Evolutionary conservation across 2,888 invertebrate species (phyloP), one percentile per base, ranked within the genome.

Genomic region (Eremobia ochroleuca): DNA sequence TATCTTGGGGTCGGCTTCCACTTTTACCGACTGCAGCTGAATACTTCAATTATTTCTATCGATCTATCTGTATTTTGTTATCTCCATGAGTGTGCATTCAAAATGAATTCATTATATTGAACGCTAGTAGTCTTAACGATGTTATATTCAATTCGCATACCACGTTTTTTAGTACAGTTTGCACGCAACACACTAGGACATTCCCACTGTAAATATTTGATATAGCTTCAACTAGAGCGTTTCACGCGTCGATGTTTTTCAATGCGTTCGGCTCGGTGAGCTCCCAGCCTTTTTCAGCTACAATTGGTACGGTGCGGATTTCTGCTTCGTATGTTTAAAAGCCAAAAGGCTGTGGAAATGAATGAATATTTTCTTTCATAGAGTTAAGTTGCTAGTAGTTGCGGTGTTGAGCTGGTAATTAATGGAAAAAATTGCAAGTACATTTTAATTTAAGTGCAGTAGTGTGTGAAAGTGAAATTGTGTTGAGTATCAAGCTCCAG

Each of bases 171-270:
- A 3, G 15, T 37, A 28, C 69, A 55, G 59, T 40, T 37, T 21
- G 25, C 18, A n/a, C 28, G 55, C 46, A 31, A 64, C 62, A 78
- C 58, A 77, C 52, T 18, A n/a, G 31, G 31, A 46, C 8, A 73
- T 79, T 68, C 76, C 69, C 70, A 73, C 76, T 15, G 88, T 89
- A 86, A 90, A 90, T 92, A 90, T 90, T 91, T 89, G 89, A 91
- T 90, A 89, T 86, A 77, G 80, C 64, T 86, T 88, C 73, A 85
- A 86, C 81, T 76, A 79, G 68, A 67, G 66, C 85, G 79, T 83
- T 82, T 87, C 79, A 83, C 85, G 87, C 78, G 72, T 75, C 80
- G 76, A 59, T 89, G 86, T 88, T 89, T 66, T 91, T 90, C 85
- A 90, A 90, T 88, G 81, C 73, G 55, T 61, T 71, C 59, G 69